Evolutionary conservation across 2,888 invertebrate genomes (phyloP), one percentile per base, ranked within the genome.

Genomic region (Drosophila villosipedis): DNA sequence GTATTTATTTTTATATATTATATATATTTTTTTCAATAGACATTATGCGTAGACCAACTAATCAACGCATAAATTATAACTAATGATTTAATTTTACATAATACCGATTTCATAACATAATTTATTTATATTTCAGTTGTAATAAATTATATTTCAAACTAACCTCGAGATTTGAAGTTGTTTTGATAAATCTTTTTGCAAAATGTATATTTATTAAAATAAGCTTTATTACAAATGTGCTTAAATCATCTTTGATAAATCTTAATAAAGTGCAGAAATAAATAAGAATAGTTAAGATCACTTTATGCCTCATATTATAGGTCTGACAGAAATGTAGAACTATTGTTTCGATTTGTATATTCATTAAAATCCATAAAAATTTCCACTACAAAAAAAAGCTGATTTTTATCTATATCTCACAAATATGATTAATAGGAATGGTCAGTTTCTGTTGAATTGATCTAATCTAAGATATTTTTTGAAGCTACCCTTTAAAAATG

Each of bases 401-500:
- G 0, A 39, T 35, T 25, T 35, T 19, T 19, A 54, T 25, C 54
- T 6, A 5, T 3, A 16, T 25, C 22, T 6, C 35, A 39, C 22
- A 62, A 39, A 22, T 55, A 16, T 28, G 57, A 31, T 39, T 39
- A 39, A 9, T 9, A 14, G 22, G 7, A 57, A 57, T 57, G 22
- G 37, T 39, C 31, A 31, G 35, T 63, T 65, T 63, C 65, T n/a
- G 35, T 31, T 39, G 39, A 57, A 70, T 4, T 37, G 61, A 73
- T 60, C 37, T 33, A 12, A 74, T 54, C 33, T 3, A n/a, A 50
- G 31, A 22, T 39, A 47, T 25, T 30, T 19, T 19, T 28, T n/a
- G 12, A 52, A 37, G 52, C 49, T 35, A 62, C 57, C 37, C 49
- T 75, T 80, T 57, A 57, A 60, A 35, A 63, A 58, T 53, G 54